Conservation (phyloP, 1,140 invertebrate genomes). For the Melanaphis sacchari region DNA sequence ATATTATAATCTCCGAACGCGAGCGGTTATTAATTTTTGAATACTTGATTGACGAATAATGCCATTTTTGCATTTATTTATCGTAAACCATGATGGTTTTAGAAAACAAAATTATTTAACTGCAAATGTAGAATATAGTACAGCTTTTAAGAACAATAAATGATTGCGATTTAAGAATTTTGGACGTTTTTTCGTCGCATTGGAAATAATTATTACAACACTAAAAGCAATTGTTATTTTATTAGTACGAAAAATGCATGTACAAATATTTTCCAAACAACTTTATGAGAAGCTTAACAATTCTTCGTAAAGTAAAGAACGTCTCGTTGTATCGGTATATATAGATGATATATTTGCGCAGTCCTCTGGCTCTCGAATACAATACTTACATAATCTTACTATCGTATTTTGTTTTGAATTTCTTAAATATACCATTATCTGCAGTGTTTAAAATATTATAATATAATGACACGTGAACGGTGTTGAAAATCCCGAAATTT, state of each 20-base stretch:
- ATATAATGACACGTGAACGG: background rate
- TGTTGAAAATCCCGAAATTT: background rate
- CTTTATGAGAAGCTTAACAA: background rate
- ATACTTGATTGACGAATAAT: background rate
- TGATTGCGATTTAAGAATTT: background rate
- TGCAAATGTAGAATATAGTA: background rate
- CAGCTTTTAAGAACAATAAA: background rate
- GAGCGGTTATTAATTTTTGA: background rate
- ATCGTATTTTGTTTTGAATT: background rate
- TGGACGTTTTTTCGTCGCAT: background rate
- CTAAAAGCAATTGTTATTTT: background rate
- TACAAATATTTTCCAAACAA: background rate
- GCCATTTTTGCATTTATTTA: background rate
- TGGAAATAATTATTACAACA: background rate
- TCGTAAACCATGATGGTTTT: background rate
- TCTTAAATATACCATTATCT: background rate
- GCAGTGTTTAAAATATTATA: background rate
- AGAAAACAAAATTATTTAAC: background rate
- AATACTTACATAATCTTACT: background rate
- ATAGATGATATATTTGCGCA: background rate
- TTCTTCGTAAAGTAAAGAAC: background rate
- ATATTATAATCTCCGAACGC: background rate
- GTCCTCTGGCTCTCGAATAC: background rate
- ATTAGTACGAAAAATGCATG: background rate
- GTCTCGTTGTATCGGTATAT: background rate